Evolutionary conservation across 2,888 invertebrate genomes (phyloP).

Genomic region (Gisinianus flammeolus): DNA sequence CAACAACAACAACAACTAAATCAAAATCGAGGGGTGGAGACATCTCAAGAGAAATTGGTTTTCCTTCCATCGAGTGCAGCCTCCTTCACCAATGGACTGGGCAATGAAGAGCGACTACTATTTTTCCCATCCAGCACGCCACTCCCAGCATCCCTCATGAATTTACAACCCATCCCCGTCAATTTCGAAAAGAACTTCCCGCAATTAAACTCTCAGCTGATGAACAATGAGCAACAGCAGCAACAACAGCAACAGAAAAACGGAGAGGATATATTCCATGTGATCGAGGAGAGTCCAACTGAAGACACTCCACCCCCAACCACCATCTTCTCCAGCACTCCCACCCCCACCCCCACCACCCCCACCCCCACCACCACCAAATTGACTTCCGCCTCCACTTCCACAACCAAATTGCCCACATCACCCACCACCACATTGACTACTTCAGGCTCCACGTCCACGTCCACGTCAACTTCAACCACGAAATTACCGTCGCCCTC

Average conservation of each 20-base stretch:
- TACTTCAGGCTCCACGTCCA: neutral
- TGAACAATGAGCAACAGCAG: neutral
- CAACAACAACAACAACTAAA: neutral
- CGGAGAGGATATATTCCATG: conserved; percentile 40
- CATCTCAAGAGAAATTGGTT: conserved; percentile 33
- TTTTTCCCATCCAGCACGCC: conserved; percentile 39
- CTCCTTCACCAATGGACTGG: neutral
- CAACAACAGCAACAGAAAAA: too few species aligned
- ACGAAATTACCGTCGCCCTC: conserved; percentile 22
- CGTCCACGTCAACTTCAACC: conserved; percentile 37
- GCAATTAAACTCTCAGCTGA: conserved; percentile 32
- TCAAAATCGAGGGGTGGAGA: neutral
- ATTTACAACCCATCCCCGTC: conserved; percentile 25
- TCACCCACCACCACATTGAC: conserved; percentile 21
- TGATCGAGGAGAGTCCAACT: conserved; percentile 41
- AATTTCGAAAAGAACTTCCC: conserved; percentile 33
- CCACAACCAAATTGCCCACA: conserved; percentile 25
- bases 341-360: conserved; percentile 14
- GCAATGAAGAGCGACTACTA: conserved; percentile 33
- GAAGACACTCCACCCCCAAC: conserved; percentile 25
- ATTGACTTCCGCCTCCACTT: conserved; percentile 7
- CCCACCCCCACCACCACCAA: conserved; percentile 9
- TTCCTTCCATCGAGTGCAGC: conserved; percentile 31
- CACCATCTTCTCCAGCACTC: neutral
- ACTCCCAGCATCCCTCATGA: conserved; percentile 6